phyloP scores from a whole-genome alignment of 2,888 invertebrate genomes.

The Nebria salina region DNA sequence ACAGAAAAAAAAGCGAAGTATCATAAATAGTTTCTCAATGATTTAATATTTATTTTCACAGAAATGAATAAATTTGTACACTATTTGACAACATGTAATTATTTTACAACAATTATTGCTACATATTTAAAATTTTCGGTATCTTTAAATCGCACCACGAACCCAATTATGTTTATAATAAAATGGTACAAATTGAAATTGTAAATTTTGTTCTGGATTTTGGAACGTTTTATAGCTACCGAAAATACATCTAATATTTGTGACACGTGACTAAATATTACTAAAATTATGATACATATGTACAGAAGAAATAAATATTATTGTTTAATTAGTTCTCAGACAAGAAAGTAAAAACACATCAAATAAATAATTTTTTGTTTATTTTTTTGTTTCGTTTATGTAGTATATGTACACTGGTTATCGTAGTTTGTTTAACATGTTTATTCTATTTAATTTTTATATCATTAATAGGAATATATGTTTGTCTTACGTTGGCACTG shows the following conservation, averaged over 20 bases:
- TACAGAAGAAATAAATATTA: constrained; percentile 50
- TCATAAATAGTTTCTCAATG: constrained; percentile 14
- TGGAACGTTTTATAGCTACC: background rate
- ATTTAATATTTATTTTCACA: constrained; percentile 19
- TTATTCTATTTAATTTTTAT: constrained; percentile 24
- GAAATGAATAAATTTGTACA: constrained; percentile 36
- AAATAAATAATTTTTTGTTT: constrained; percentile 51
- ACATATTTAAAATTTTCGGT: constrained; percentile 25
- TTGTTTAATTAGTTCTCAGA: constrained; percentile 45
- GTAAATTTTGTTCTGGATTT: background rate
- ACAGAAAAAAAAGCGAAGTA: too few relatives aligned
- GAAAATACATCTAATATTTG: constrained; percentile 12
- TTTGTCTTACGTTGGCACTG: constrained; percentile 51
- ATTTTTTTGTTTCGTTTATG: too few relatives aligned
- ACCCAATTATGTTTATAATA: too few relatives aligned
- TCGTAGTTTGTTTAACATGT: constrained; percentile 7
- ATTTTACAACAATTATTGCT: constrained; percentile 44
- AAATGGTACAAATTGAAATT: too few relatives aligned
- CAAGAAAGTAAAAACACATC: constrained; percentile 36
- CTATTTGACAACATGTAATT: constrained; percentile 39
- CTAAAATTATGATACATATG: constrained; percentile 49
- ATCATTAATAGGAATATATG: constrained; percentile 43
- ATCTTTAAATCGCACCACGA: constrained; percentile 8
- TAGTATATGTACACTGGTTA: constrained; percentile 49
- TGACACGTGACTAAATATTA: constrained; percentile 45